Base-by-base conservation (phyloP, 2,888 invertebrate species). In the Noctua fimbriata region DNA sequence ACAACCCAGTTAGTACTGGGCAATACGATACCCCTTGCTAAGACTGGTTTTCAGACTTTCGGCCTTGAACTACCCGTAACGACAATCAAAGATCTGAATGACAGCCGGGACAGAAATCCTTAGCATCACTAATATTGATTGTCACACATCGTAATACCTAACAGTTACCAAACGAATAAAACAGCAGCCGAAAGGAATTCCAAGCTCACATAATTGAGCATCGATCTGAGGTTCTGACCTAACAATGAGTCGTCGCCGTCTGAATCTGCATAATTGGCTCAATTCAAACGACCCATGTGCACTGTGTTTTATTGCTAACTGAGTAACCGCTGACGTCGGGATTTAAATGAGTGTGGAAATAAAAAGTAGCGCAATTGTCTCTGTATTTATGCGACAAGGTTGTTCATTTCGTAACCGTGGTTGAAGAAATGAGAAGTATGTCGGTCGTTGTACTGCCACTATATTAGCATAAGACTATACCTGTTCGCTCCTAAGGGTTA, bases 221-320 rank as follows among this genome's bases (percentile, higher is more conserved):
- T 84, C 83, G 83, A 85, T 89, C 78, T 36, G 36, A 36, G 5
- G 36, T 36, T 36, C 36, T 79, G 83, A 85, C 86, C 86, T 79
- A 77, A 90, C 90, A 89, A 89, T 82, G 87, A 89, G 85, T 63
- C 88, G 85, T 83, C 88, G 85, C 58, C 66, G 66, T 78, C 82
- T 78, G 76, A 85, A 91, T 93, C 91, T 91, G 89, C 92, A 92
- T 94, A 93, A 94, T 93, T 93, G 92, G 73, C 87, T 91, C 90
- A 92, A 92, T 92, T 92, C 83, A 86, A 84, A 85, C 88, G 86
- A 85, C 88, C 70, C 85, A 87, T 84, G 81, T 85, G 69, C 72
- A 73, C 75, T 83, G 81, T 75, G 89, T 89, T 90, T 90, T 89
- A 90, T 92, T 91, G 83, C 83, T 88, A 12, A 72, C 69, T 44